phyloP scores from a whole-genome alignment of 2,888 invertebrate species.

The Colletes collaris region DNA sequence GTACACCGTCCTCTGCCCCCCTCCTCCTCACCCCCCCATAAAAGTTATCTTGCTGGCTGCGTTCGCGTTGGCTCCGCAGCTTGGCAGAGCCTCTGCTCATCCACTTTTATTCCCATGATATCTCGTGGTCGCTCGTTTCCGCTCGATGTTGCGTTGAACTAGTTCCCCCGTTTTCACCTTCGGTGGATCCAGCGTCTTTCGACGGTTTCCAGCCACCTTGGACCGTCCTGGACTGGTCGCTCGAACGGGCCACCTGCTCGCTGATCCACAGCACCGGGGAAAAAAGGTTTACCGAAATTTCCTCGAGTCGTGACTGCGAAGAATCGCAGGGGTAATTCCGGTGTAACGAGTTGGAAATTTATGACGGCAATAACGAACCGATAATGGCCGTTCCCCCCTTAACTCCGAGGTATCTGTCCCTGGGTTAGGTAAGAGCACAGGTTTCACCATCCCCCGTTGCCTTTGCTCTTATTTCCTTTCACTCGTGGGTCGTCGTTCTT shows the following conservation, averaged over 20 bases:
- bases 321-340: conserved; percentile 60
- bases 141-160: conserved; percentile 12
- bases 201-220: no score
- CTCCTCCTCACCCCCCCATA: conserved; percentile 61
- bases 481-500: conserved; percentile 37
- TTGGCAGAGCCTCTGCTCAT: conserved; percentile 61
- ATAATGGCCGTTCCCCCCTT: conserved; percentile 77
- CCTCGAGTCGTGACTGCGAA: conserved; percentile 26
- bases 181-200: no score
- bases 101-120: conserved; percentile 63
- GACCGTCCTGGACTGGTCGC: background rate
- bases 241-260: conserved; percentile 37
- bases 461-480: conserved; percentile 75
- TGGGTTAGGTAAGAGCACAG: conserved; percentile 73
- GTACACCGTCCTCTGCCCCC: conserved; percentile 52
- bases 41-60: conserved; percentile 69
- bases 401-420: conserved; percentile 71
- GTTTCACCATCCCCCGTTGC: conserved; percentile 75
- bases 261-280: conserved; percentile 2
- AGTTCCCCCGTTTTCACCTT: conserved; percentile 28
- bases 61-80: conserved; percentile 45
- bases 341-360: conserved; percentile 77
- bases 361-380: conserved; percentile 80
- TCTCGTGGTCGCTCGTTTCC: conserved; percentile 36
- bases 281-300: conserved; percentile 39